A percentile compares a stretch with the other conserved stretches of the same genome.
phyloP scores from a whole-genome alignment of 2,888 invertebrate species.

The Fragum sueziense region DNA sequence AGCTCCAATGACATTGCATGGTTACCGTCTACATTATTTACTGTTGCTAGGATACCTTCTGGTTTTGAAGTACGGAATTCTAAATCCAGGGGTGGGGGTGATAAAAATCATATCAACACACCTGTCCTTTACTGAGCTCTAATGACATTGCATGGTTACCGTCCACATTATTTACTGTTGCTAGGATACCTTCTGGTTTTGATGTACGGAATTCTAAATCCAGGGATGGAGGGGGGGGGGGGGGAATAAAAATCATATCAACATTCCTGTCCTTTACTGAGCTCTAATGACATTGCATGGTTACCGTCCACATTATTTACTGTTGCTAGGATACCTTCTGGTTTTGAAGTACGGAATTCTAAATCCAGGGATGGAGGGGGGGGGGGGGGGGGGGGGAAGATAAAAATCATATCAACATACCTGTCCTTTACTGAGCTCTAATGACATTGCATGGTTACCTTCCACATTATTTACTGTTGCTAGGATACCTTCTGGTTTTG shows the following conservation, averaged over 20 bases:
- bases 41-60: constrained; percentile 90
- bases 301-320: constrained; percentile 87
- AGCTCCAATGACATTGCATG: constrained; percentile 92
- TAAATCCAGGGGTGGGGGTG: constrained; percentile 86
- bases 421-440: constrained; percentile 93
- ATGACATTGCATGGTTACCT: constrained; percentile 88
- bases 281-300: constrained; percentile 90
- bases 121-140: constrained; percentile 92
- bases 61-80: constrained; percentile 94
- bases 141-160: constrained; percentile 89
- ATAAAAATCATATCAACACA: too few relatives aligned
- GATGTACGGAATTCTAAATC: constrained; percentile 92
- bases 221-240: too few relatives aligned
- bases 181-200: constrained; percentile 90
- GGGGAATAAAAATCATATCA: too few relatives aligned
- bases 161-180: constrained; percentile 88
- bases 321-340: constrained; percentile 90
- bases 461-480: constrained; percentile 88
- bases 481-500: constrained; percentile 91
- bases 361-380: constrained; percentile 86
- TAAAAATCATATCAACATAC: too few relatives aligned
- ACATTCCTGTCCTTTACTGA: constrained; percentile 89
- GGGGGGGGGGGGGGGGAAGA: too few relatives aligned
- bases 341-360: constrained; percentile 93
- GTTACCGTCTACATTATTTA: constrained; percentile 86